Evolutionary conservation across 1,140 invertebrate species (phyloP).

Genomic region (Anagrus nilaparvatae): DNA sequence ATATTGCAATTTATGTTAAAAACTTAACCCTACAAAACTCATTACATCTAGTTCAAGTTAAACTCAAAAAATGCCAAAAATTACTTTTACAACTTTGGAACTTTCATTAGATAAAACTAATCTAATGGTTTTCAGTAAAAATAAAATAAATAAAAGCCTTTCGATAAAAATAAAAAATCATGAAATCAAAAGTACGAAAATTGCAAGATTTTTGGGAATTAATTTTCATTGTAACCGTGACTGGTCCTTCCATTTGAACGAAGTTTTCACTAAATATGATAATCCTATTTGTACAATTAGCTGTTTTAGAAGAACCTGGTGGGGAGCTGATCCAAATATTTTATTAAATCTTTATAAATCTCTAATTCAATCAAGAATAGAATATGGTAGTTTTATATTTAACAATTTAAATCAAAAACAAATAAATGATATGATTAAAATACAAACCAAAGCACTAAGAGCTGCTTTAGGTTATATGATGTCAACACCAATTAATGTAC

Average conservation of each 20-base stretch:
- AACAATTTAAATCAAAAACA: too few relatives aligned
- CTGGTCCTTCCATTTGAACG: too few relatives aligned
- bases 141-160: too few relatives aligned
- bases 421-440: too few relatives aligned
- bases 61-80: constrained; percentile 10
- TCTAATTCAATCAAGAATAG: constrained; percentile 14
- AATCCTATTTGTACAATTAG: constrained; percentile 11
- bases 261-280: constrained; percentile 8
- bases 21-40: not conserved
- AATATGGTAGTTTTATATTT: constrained; percentile 18
- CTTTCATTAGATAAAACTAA: not conserved
- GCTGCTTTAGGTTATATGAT: too few relatives aligned
- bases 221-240: too few relatives aligned
- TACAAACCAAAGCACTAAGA: too few relatives aligned
- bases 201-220: too few relatives aligned
- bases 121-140: too few relatives aligned
- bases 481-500: too few relatives aligned
- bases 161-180: too few relatives aligned
- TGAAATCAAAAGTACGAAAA: too few relatives aligned
- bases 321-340: constrained; percentile 14
- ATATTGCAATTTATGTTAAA: constrained; percentile 10
- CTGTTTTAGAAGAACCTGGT: constrained; percentile 16
- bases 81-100: not conserved
- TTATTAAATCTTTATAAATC: constrained; percentile 13
- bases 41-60: constrained; percentile 8